These are phyloP conservation scores for Venustoraphidia nigricollis DNA, from an alignment of 2,888 invertebrate genomes.

Conservation along the genomic window DNA sequence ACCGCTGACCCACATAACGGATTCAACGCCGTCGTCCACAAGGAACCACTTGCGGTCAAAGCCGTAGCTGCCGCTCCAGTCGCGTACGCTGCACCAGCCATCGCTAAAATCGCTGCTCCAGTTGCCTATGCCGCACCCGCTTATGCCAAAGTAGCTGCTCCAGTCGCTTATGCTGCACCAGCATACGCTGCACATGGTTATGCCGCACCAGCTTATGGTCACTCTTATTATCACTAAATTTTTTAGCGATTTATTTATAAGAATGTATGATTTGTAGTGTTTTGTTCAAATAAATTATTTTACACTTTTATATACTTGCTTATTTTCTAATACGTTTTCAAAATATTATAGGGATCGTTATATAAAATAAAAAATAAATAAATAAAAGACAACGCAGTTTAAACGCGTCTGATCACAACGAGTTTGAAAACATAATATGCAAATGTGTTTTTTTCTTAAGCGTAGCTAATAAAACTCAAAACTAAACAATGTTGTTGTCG, in stretches of 20 bases:
- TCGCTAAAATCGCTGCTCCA: neutral
- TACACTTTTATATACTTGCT: neutral
- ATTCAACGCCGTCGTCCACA: slow-evolving; percentile 15
- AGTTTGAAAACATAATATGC: too few relatives aligned
- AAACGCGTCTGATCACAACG: too few relatives aligned
- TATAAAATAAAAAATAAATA: too few relatives aligned
- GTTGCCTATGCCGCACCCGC: slow-evolving; percentile 1
- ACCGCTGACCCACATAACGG: slow-evolving; percentile 13
- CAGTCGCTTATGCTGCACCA: slow-evolving; percentile 6
- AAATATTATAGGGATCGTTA: too few relatives aligned
- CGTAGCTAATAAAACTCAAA: too few relatives aligned
- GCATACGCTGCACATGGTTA: neutral
- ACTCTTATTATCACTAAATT: slow-evolving; percentile 1
- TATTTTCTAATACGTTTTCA: too few relatives aligned
- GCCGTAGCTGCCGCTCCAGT: neutral
- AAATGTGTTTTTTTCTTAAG: too few relatives aligned
- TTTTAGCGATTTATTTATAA: neutral
- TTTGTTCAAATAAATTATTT: neutral
- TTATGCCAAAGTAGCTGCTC: neutral
- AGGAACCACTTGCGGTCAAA: neutral
- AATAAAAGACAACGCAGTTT: too few relatives aligned
- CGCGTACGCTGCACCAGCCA: neutral
- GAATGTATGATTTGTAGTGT: neutral
- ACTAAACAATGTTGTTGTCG: too few relatives aligned
- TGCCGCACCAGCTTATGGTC: neutral